Evolutionary conservation across 37 sponge, comb jelly and placozoan genomes (phyloP).

Genomic region (Ephydatia muelleri): DNA sequence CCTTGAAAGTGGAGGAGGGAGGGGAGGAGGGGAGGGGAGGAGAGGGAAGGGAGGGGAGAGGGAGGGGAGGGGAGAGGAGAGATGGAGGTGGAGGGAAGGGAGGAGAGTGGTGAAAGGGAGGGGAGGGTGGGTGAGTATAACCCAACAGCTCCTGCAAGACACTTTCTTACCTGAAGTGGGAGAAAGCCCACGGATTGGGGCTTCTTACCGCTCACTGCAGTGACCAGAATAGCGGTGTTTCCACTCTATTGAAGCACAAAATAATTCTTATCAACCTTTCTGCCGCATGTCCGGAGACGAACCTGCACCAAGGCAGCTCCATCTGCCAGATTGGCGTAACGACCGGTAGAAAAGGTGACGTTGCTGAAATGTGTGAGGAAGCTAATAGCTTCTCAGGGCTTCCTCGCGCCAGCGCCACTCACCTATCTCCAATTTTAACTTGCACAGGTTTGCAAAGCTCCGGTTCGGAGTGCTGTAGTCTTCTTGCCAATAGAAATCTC

Average conservation of each 20-base stretch:
- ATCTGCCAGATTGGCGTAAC: slow-evolving; percentile 64
- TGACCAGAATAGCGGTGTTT: slow-evolving; percentile 64
- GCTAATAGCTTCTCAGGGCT: neutral
- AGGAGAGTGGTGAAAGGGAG: neutral
- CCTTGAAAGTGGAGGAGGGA: slow-evolving; percentile 25
- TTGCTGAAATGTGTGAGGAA: slow-evolving; percentile 31
- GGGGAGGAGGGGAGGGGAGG: neutral
- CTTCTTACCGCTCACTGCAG: slow-evolving; percentile 58
- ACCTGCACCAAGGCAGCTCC: slow-evolving; percentile 65
- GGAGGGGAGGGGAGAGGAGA: neutral
- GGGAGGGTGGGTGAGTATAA: neutral
- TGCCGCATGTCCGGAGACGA: neutral
- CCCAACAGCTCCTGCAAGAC: too few species aligned
- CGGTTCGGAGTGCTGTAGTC: neutral
- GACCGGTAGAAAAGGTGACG: slow-evolving; percentile 57
- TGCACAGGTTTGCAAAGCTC: neutral
- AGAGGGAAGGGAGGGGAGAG: neutral
- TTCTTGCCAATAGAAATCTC: neutral
- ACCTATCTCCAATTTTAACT: neutral
- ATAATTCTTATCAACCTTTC: neutral
- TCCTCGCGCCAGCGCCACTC: slow-evolving; percentile 14
- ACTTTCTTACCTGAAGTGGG: neutral
- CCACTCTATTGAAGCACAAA: slow-evolving; percentile 27
- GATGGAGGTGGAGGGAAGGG: neutral
- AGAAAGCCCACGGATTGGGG: neutral